Percentiles rank a stretch among this genome's conserved stretches.
These are phyloP conservation scores for Eurypyga helias DNA, from an alignment of 2,113 vertebrate species.

Conservation along the genomic window DNA sequence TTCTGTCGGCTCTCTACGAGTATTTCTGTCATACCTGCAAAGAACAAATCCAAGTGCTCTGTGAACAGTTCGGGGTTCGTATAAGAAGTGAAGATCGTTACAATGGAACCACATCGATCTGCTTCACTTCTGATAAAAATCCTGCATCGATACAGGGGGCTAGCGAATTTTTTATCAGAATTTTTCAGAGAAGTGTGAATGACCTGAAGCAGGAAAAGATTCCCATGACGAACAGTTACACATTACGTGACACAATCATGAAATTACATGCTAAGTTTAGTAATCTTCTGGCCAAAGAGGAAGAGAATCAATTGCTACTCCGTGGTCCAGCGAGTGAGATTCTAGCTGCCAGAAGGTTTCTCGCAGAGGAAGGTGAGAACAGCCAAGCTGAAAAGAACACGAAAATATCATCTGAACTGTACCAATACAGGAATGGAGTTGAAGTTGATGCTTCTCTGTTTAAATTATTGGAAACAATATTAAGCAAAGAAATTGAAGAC, in stretches of 20 bases:
- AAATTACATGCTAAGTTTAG: slow-evolving; percentile 36
- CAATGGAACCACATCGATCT: neutral
- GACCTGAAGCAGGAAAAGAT: slow-evolving; percentile 29
- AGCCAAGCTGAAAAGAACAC: neutral
- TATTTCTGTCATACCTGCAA: slow-evolving; percentile 52
- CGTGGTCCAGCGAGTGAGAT: slow-evolving; percentile 52
- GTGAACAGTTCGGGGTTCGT: neutral
- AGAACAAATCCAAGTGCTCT: neutral
- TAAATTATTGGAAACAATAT: slow-evolving; percentile 41
- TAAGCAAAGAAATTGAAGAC: slow-evolving; percentile 33
- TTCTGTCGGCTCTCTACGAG: slow-evolving; percentile 54
- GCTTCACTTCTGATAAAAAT: neutral
- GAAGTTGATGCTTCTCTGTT: slow-evolving; percentile 37
- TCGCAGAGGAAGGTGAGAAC: neutral
- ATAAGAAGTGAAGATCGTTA: neutral
- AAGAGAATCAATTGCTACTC: slow-evolving; percentile 40
- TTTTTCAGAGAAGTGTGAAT: slow-evolving; percentile 46
- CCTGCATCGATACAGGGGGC: neutral
- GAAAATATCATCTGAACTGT: neutral
- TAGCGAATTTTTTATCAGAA: neutral
- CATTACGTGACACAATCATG: neutral
- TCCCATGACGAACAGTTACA: neutral
- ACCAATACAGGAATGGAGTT: neutral
- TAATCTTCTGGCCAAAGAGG: slow-evolving; percentile 46
- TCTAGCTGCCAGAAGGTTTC: slow-evolving; percentile 33